Evolutionary conservation across 2,888 invertebrate genomes (phyloP).

Genomic region (Busseola fusca): DNA sequence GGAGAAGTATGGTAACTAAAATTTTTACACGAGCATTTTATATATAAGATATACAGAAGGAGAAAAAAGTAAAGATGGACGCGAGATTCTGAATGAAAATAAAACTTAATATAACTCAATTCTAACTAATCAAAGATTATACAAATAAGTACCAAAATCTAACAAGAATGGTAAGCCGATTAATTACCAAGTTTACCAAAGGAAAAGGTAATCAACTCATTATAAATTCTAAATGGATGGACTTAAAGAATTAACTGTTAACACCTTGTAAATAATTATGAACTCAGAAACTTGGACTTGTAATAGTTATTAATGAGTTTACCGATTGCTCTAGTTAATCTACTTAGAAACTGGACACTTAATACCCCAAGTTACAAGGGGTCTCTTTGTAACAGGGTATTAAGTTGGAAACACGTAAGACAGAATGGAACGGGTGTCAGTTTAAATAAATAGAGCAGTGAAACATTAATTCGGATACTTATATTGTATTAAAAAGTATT

Average conservation of each 20-base stretch:
- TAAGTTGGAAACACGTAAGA: conserved; percentile 48
- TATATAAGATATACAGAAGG: no score
- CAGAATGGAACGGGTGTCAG: conserved; percentile 19
- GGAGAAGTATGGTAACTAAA: no score
- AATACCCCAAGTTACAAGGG: conserved; percentile 49
- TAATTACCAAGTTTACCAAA: conserved; percentile 57
- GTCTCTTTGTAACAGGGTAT: conserved; percentile 56
- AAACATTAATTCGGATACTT: neutral
- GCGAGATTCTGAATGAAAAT: neutral
- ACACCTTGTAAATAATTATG: conserved; percentile 76
- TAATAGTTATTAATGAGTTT: conserved; percentile 77
- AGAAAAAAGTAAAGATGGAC: neutral
- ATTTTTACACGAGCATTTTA: no score
- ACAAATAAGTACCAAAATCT: conserved; percentile 36
- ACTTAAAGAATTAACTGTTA: conserved; percentile 69
- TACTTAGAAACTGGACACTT: conserved; percentile 73
- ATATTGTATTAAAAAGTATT: neutral
- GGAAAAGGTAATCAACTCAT: conserved; percentile 53
- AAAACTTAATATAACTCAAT: conserved; percentile 4
- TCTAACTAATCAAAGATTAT: conserved; percentile 35
- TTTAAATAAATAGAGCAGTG: conserved; percentile 15
- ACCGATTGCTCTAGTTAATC: conserved; percentile 76
- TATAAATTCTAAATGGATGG: conserved; percentile 64
- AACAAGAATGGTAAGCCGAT: conserved; percentile 62
- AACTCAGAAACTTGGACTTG: conserved; percentile 63